Evolutionary conservation across 2,797 vertebrate species (phyloP).

Genomic region (Knipowitschia caucasica): DNA sequence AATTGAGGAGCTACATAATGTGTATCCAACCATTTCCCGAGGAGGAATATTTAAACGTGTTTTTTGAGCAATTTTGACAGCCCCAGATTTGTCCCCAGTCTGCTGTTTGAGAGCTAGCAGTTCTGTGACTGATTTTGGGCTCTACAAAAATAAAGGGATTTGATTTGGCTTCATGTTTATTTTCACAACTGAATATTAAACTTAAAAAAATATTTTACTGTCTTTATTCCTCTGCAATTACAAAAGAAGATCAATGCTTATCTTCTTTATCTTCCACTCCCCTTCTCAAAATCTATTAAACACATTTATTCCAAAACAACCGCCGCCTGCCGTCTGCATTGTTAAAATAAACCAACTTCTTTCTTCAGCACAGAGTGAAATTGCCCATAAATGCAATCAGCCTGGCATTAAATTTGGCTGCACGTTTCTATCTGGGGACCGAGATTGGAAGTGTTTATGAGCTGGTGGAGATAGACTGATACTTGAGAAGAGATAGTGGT

Average conservation of each 20-base stretch:
- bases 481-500: slow-evolving; percentile 21
- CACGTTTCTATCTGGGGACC: slow-evolving; percentile 4
- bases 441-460: slow-evolving; percentile 24
- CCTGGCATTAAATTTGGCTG: slow-evolving; percentile 22
- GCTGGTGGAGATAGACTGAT: slow-evolving; percentile 24
- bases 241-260: background rate
- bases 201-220: background rate
- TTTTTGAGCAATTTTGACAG: too few species aligned
- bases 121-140: too few species aligned
- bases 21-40: too few species aligned
- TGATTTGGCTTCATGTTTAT: too few species aligned
- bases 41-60: too few species aligned
- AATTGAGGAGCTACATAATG: too few species aligned
- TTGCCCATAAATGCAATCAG: slow-evolving; percentile 34
- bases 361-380: slow-evolving; percentile 36
- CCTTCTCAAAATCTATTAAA: slow-evolving; percentile 2
- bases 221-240: background rate
- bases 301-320: slow-evolving; percentile 1
- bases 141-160: too few species aligned
- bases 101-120: too few species aligned
- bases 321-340: background rate
- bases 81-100: too few species aligned
- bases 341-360: slow-evolving; percentile 22
- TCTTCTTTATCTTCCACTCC: background rate
- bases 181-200: too few species aligned